phyloP scores from a whole-genome alignment of 2,888 invertebrate genomes.

The Leptarthrus brevirostris region DNA sequence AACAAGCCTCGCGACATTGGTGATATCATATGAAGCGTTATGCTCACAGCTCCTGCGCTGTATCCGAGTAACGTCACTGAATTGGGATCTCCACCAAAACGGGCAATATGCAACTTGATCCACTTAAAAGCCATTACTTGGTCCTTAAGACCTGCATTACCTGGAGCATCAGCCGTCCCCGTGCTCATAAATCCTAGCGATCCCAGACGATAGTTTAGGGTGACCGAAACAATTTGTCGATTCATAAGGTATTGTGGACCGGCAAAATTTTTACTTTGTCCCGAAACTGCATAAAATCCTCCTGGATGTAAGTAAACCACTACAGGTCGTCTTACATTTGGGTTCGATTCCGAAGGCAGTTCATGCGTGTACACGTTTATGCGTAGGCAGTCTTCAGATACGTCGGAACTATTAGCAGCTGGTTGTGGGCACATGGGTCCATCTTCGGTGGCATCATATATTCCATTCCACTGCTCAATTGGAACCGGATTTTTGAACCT shows the following conservation, averaged over 20 bases:
- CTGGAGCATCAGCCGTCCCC: conserved; percentile 74
- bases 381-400: conserved; percentile 72
- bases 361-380: conserved; percentile 70
- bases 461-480: conserved; percentile 68
- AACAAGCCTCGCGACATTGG: conserved; percentile 78
- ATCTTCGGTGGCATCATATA: conserved; percentile 71
- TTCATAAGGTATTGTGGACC: conserved; percentile 75
- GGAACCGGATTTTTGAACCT: conserved; percentile 68
- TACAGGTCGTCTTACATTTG: conserved; percentile 69
- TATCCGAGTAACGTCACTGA: conserved; percentile 75
- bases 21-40: conserved; percentile 72
- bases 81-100: conserved; percentile 77
- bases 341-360: conserved; percentile 60
- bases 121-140: conserved; percentile 76
- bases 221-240: conserved; percentile 74
- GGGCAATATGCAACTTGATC: conserved; percentile 74
- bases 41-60: conserved; percentile 70
- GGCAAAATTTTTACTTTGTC: conserved; percentile 63
- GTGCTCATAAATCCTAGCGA: conserved; percentile 73
- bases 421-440: conserved; percentile 72
- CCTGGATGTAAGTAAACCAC: conserved; percentile 77
- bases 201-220: conserved; percentile 73
- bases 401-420: conserved; percentile 54
- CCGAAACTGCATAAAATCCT: conserved; percentile 73
- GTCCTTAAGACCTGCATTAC: conserved; percentile 79